A percentile compares a stretch with the other conserved stretches of the same genome.
These are phyloP conservation scores for Lepus timidus DNA, from an alignment of 2,113 vertebrate genomes.

Conservation along the genomic window DNA sequence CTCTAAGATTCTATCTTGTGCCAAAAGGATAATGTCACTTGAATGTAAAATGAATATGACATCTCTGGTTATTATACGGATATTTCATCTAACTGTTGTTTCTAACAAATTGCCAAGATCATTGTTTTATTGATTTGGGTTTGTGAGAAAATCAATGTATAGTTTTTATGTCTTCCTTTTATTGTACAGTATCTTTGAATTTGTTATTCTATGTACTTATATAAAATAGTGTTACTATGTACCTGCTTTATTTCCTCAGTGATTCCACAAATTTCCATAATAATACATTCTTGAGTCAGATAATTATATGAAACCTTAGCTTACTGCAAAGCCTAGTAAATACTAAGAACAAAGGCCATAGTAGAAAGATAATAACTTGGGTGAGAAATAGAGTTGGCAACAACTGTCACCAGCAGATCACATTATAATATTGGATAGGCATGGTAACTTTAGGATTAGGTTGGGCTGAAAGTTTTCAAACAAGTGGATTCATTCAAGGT, in stretches of 20 bases:
- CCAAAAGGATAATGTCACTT: not conserved
- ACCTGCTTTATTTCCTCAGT: not conserved
- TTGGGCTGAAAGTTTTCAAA: not conserved
- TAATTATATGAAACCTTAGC: not conserved
- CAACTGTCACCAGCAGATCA: not conserved
- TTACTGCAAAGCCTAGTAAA: not conserved
- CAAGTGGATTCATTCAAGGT: not conserved
- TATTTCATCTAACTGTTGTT: not conserved
- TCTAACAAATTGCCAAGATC: not conserved
- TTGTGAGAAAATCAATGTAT: not conserved
- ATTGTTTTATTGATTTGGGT: not conserved
- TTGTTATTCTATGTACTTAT: not conserved
- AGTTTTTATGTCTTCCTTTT: not conserved
- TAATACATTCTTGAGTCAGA: not conserved
- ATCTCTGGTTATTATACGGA: not conserved
- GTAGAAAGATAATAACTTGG: not conserved
- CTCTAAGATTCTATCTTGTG: not conserved
- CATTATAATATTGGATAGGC: not conserved
- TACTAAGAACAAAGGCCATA: not conserved
- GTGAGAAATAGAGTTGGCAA: not conserved
- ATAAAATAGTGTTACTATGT: not conserved
- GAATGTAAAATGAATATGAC: constrained; percentile 26
- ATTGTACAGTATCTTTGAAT: not conserved
- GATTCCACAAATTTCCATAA: not conserved
- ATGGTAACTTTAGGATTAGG: not conserved